Evolutionary conservation across 1,140 invertebrate genomes (phyloP).

Genomic region (Steinernema feltiae): DNA sequence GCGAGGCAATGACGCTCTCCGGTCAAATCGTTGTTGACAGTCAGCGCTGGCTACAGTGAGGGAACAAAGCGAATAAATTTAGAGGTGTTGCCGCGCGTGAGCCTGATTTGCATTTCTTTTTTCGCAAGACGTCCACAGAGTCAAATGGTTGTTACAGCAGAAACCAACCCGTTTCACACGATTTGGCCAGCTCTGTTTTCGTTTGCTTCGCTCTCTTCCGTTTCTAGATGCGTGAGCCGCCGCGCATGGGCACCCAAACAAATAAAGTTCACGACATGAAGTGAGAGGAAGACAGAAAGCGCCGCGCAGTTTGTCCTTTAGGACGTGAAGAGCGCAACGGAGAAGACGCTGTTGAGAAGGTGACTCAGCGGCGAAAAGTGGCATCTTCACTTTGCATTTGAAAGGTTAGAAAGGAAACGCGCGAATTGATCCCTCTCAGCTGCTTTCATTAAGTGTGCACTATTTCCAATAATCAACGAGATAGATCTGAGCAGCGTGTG

Average conservation of each 20-base stretch:
- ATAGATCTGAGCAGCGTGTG: not conserved
- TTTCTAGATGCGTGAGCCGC: too few relatives aligned
- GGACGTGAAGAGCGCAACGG: not conserved
- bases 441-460: not conserved
- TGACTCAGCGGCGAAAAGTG: not conserved
- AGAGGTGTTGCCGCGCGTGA: too few relatives aligned
- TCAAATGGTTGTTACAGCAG: too few relatives aligned
- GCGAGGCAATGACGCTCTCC: not conserved
- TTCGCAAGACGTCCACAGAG: too few relatives aligned
- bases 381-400: not conserved
- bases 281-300: too few relatives aligned
- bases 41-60: not conserved
- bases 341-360: not conserved
- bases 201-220: too few relatives aligned
- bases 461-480: too few relatives aligned
- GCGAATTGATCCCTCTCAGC: not conserved
- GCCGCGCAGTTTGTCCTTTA: not conserved
- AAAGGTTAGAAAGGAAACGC: not conserved
- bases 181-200: too few relatives aligned
- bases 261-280: too few relatives aligned
- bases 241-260: too few relatives aligned
- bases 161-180: too few relatives aligned
- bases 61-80: constrained; percentile 5
- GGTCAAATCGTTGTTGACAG: constrained; percentile 9
- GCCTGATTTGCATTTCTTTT: not conserved